These are phyloP conservation scores for Tapirus terrestris DNA, from an alignment of 2,113 vertebrate species.

Conservation along the genomic window DNA sequence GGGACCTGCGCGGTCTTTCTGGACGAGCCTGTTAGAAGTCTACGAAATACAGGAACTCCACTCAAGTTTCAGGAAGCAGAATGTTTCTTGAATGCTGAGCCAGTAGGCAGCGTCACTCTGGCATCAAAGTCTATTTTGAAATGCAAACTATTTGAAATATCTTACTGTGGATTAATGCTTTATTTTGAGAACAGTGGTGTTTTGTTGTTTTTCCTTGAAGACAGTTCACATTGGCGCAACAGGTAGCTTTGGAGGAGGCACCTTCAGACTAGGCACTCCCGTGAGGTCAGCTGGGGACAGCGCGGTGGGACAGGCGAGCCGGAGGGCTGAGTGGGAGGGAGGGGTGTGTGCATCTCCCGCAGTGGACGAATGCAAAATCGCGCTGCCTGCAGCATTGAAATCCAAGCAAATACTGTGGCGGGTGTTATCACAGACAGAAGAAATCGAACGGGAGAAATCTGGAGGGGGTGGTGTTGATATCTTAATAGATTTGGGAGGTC, in stretches of 20 bases:
- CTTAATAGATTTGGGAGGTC: too few relatives aligned
- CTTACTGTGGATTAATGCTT: background rate
- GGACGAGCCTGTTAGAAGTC: background rate
- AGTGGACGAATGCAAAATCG: fast-evolving
- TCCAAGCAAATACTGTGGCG: fast-evolving
- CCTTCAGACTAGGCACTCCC: background rate
- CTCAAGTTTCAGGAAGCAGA: background rate
- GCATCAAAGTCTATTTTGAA: fast-evolving
- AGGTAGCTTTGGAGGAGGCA: background rate
- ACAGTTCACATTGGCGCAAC: background rate
- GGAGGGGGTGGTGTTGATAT: fast-evolving
- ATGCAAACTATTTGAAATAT: background rate
- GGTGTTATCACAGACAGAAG: fast-evolving
- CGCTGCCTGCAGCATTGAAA: background rate
- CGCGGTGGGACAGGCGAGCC: background rate
- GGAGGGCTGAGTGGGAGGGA: fast-evolving
- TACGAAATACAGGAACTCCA: too few relatives aligned
- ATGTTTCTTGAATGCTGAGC: fast-evolving
- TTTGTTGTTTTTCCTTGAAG: background rate
- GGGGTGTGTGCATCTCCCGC: background rate
- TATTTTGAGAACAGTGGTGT: background rate
- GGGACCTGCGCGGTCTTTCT: fast-evolving
- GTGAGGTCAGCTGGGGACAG: too few relatives aligned
- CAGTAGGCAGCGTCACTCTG: background rate
- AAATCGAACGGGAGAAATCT: fast-evolving